Percentiles rank a stretch among this genome's conserved stretches.
Conservation (phyloP, 2,113 vertebrate species). For the Dromas ardeola region DNA sequence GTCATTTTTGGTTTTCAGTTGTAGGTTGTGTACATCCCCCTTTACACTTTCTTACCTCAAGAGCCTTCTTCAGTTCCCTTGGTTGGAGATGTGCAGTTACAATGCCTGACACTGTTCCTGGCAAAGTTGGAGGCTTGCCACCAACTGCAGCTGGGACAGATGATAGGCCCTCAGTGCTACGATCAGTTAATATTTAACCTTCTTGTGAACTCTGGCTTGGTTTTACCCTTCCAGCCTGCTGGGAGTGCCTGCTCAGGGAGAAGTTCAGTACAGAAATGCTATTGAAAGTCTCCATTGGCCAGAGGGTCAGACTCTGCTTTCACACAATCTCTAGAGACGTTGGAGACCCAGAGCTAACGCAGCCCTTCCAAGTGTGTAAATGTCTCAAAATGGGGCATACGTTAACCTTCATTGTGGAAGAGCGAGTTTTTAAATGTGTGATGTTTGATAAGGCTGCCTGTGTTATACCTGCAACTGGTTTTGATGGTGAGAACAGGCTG, state of each 20-base stretch:
- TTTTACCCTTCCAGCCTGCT: background rate
- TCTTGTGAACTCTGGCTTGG: background rate
- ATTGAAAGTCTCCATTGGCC: background rate
- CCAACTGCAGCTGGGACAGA: background rate
- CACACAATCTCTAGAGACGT: background rate
- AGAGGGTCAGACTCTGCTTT: background rate
- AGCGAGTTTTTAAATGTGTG: background rate
- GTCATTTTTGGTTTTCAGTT: background rate
- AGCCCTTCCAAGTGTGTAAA: background rate
- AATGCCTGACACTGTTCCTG: background rate
- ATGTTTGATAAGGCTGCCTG: background rate
- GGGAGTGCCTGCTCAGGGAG: background rate
- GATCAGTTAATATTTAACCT: slow-evolving; percentile 42
- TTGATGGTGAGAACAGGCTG: background rate
- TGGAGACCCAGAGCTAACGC: background rate
- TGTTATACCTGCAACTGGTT: background rate
- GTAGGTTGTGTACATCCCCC: background rate
- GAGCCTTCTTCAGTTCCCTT: background rate
- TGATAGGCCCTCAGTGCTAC: background rate
- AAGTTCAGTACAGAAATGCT: background rate
- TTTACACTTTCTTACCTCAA: background rate
- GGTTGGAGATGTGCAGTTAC: background rate
- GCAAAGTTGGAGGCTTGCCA: background rate
- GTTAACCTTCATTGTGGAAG: background rate
- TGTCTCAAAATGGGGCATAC: background rate